Evolutionary conservation across 2,888 invertebrate species (phyloP).

Genomic region (Xestia xanthographa): DNA sequence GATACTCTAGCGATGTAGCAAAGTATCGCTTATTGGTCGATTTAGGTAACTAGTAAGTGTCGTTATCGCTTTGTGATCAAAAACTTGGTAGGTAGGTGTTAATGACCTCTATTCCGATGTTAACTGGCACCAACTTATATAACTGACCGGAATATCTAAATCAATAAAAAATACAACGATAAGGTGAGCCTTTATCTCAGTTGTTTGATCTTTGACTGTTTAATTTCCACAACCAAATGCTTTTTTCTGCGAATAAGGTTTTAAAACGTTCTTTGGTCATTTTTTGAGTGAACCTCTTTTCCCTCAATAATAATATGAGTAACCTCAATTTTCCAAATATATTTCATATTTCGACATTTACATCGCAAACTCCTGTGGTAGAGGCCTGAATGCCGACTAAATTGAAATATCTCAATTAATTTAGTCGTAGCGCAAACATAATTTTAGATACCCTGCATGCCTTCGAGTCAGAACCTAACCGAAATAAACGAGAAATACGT

Average conservation of each 20-base stretch:
- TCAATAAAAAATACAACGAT: conserved; percentile 6
- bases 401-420: conserved; percentile 9
- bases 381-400: background rate
- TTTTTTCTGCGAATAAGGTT: background rate
- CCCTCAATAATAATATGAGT: background rate
- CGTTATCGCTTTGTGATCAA: no score
- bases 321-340: conserved; percentile 1
- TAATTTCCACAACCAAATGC: conserved; percentile 4
- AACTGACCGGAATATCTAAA: conserved; percentile 13
- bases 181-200: conserved; percentile 25
- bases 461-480: background rate
- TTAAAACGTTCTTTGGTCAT: background rate
- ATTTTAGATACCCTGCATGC: background rate
- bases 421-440: background rate
- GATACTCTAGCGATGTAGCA: no score
- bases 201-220: conserved; percentile 38
- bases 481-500: background rate
- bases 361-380: background rate
- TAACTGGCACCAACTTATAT: no score
- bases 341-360: background rate
- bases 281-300: background rate
- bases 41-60: no score
- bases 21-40: no score
- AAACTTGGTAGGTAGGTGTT: no score
- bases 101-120: no score